Conservation (phyloP, 1,140 invertebrate species). For the Aphelinus certus region DNA sequence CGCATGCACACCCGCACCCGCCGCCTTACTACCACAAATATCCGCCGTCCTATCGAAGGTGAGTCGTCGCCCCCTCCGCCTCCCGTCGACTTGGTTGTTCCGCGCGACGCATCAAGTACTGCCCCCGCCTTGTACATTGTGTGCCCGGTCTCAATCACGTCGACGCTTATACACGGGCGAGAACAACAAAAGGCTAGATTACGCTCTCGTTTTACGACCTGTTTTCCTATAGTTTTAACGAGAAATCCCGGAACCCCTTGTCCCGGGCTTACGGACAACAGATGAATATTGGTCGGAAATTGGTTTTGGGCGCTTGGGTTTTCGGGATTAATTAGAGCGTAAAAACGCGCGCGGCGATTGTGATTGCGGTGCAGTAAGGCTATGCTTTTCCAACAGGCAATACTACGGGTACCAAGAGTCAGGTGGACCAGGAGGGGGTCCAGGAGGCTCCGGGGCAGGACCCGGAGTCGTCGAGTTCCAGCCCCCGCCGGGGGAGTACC, state of each 20-base stretch:
- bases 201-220: too few relatives aligned
- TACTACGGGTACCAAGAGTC: slow-evolving; percentile 61
- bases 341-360: background rate
- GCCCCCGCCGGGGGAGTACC: slow-evolving; percentile 58
- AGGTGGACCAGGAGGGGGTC: slow-evolving; percentile 51
- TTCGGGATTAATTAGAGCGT: background rate
- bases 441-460: slow-evolving; percentile 50
- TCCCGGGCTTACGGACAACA: too few relatives aligned
- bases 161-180: too few relatives aligned
- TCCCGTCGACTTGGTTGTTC: too few relatives aligned
- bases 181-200: too few relatives aligned
- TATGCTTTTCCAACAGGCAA: slow-evolving; percentile 47
- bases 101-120: too few relatives aligned
- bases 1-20: slow-evolving; percentile 65
- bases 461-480: slow-evolving; percentile 61
- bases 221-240: too few relatives aligned
- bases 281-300: background rate
- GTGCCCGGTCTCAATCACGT: too few relatives aligned
- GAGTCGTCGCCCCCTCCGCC: slow-evolving; percentile 22
- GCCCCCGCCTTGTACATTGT: too few relatives aligned
- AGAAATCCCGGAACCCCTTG: background rate
- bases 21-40: slow-evolving; percentile 76
- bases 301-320: background rate
- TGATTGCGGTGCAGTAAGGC: background rate
- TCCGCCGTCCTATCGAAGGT: slow-evolving; percentile 68